A percentile compares a stretch with the other conserved stretches of the same genome.
Conservation (phyloP, 2,113 vertebrate species). For the Bos taurus region ARS-UCD2.0 NC_037339.1:68178501-68179000, state of each 20-base stretch:
- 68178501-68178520: too few relatives aligned
- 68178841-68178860: background rate
- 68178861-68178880: background rate
- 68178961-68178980: conserved; percentile 34
- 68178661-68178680: background rate
- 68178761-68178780: background rate
- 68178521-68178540: background rate
- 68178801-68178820: background rate
- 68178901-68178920: conserved; percentile 37
- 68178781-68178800: background rate
- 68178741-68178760: conserved; percentile 7
- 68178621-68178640: background rate
- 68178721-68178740: background rate
- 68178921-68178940: background rate
- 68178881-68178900: background rate
- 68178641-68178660: background rate
- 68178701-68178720: background rate
- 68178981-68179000: conserved; percentile 39
- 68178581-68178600: background rate
- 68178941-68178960: background rate
- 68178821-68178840: conserved; percentile 15
- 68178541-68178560: fast-evolving
- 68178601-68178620: background rate
- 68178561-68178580: background rate
- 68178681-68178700: background rate